These are phyloP conservation scores for Lepidostoma basale DNA, from an alignment of 1,140 invertebrate genomes.

Conservation along the genomic window DNA sequence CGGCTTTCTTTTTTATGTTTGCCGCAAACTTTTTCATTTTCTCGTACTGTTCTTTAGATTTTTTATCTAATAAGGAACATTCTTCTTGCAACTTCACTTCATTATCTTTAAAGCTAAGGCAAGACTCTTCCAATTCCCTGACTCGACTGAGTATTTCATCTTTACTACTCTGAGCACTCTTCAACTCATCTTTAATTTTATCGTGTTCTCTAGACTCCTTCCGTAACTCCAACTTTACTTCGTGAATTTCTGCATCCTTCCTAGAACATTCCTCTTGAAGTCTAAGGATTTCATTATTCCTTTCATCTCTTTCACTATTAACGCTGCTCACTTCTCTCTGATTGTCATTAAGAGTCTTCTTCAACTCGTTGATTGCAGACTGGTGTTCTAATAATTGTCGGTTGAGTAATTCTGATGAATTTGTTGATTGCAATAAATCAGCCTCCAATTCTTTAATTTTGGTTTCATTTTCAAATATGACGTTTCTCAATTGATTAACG, in stretches of 20 bases:
- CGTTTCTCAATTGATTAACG: slow-evolving; percentile 48
- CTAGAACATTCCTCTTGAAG: slow-evolving; percentile 56
- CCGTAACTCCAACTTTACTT: slow-evolving; percentile 57
- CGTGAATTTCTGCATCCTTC: slow-evolving; percentile 64
- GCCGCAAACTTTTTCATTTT: slow-evolving; percentile 79
- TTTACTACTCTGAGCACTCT: slow-evolving; percentile 53
- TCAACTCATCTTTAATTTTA: slow-evolving; percentile 52
- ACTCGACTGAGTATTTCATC: slow-evolving; percentile 45
- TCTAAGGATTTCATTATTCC: slow-evolving; percentile 53
- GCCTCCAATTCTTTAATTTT: slow-evolving; percentile 54
- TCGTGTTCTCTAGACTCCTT: slow-evolving; percentile 60
- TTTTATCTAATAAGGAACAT: slow-evolving; percentile 23
- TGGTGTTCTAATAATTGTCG: slow-evolving; percentile 18
- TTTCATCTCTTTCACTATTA: slow-evolving; percentile 46
- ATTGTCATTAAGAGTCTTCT: slow-evolving; percentile 40
- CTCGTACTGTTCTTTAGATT: slow-evolving; percentile 64
- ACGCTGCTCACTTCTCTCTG: slow-evolving; percentile 44
- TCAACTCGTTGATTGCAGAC: slow-evolving; percentile 28
- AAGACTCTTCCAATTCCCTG: slow-evolving; percentile 49
- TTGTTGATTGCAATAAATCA: slow-evolving; percentile 50
- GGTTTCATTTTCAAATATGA: slow-evolving; percentile 55
- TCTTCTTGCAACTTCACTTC: slow-evolving; percentile 51
- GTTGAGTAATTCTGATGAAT: slow-evolving; percentile 19
- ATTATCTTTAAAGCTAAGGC: slow-evolving; percentile 51
- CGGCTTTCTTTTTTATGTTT: slow-evolving; percentile 74